These are phyloP conservation scores for Andrena chrysosceles DNA, from an alignment of 2,888 invertebrate genomes.

Conservation along the genomic window DNA sequence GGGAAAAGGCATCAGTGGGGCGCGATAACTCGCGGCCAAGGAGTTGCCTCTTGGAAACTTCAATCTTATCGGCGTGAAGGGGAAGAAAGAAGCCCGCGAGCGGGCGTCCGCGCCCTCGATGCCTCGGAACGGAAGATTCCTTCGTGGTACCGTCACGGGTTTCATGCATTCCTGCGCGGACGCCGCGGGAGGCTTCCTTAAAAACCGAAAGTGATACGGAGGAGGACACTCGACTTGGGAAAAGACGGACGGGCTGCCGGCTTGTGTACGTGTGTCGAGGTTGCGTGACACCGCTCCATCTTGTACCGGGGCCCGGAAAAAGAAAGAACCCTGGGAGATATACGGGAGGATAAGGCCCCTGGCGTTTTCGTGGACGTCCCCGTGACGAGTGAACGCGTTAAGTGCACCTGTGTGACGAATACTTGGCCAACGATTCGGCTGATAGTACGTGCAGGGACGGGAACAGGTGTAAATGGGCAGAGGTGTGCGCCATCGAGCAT, in stretches of 20 bases:
- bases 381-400: neutral
- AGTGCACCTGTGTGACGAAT: slow-evolving; percentile 50
- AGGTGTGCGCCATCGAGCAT: neutral
- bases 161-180: slow-evolving; percentile 76
- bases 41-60: neutral
- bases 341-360: slow-evolving; percentile 27
- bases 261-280: neutral
- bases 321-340: slow-evolving; percentile 13
- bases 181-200: slow-evolving; percentile 74
- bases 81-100: slow-evolving; percentile 52
- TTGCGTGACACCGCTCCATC: slow-evolving; percentile 46
- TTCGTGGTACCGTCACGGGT: slow-evolving; percentile 79
- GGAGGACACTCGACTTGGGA: slow-evolving; percentile 47
- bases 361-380: slow-evolving; percentile 4
- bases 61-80: slow-evolving; percentile 61
- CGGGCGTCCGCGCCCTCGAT: slow-evolving; percentile 75
- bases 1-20: neutral
- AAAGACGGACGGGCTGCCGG: slow-evolving; percentile 47
- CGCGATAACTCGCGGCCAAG: neutral
- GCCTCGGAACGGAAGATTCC: slow-evolving; percentile 81
- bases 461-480: slow-evolving; percentile 50
- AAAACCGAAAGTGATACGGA: slow-evolving; percentile 77
- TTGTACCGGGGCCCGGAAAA: slow-evolving; percentile 18
- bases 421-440: slow-evolving; percentile 4
- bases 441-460: slow-evolving; percentile 16